Conservation (phyloP, 2,888 invertebrate genomes). For the Drosophila atroscutellata region DNA sequence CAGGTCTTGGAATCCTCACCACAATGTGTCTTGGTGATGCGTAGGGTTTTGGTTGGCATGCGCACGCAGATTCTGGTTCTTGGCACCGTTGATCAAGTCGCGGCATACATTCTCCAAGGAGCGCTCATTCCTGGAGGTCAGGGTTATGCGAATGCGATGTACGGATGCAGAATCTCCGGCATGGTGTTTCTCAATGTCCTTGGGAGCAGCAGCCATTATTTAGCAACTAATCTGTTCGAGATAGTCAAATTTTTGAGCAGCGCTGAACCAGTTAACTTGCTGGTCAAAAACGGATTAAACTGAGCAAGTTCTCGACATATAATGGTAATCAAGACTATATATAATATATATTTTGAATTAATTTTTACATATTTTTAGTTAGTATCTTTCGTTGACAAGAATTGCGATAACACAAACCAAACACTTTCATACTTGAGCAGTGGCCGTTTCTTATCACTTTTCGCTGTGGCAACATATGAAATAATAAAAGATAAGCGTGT, state of each 20-base stretch:
- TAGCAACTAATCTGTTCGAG: slow-evolving; percentile 90
- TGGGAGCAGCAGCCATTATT: slow-evolving; percentile 87
- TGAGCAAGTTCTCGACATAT: neutral
- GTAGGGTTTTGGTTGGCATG: slow-evolving; percentile 98
- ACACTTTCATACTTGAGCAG: neutral
- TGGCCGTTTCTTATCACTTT: neutral
- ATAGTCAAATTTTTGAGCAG: slow-evolving; percentile 94
- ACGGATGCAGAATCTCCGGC: slow-evolving; percentile 93
- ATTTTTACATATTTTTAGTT: neutral
- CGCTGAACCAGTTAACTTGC: slow-evolving; percentile 92
- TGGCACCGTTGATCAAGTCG: slow-evolving; percentile 97
- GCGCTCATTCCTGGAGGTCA: slow-evolving; percentile 98
- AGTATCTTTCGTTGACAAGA: neutral
- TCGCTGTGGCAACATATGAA: slow-evolving; percentile 24
- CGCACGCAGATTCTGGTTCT: slow-evolving; percentile 98
- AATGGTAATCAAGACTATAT: too few species aligned
- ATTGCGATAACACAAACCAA: neutral
- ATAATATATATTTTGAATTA: neutral
- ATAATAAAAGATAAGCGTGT: slow-evolving; percentile 27
- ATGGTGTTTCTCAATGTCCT: slow-evolving; percentile 93
- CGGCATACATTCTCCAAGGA: slow-evolving; percentile 99
- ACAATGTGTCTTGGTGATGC: slow-evolving; percentile 99
- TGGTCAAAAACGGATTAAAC: slow-evolving; percentile 69
- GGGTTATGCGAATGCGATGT: slow-evolving; percentile 98
- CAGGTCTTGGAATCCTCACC: slow-evolving; percentile 99